A percentile compares a stretch with the other conserved stretches of the same genome.
These are phyloP conservation scores for Origma solitaria DNA, from an alignment of 2,113 vertebrate genomes.

Conservation along the genomic window DNA sequence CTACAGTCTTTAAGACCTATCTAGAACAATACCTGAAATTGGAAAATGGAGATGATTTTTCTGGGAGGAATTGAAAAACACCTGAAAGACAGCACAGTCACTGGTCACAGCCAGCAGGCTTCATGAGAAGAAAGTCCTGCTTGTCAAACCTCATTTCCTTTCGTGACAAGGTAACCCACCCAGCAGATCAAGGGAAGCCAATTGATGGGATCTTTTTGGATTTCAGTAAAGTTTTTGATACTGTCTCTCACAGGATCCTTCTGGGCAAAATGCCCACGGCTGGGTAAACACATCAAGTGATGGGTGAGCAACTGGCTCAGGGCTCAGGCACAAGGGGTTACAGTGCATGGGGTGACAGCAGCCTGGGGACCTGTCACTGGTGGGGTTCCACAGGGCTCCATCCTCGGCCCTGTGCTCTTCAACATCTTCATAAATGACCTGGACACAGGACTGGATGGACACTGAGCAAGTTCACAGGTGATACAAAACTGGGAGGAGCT, in stretches of 20 bases:
- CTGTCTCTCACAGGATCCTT: not conserved
- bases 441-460: too few relatives aligned
- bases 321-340: not conserved
- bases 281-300: too few relatives aligned
- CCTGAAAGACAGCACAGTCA: not conserved
- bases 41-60: not conserved
- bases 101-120: not conserved
- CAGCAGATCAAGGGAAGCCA: not conserved
- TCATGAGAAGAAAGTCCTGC: not conserved
- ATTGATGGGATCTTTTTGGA: too few relatives aligned
- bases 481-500: not conserved
- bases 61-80: not conserved
- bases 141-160: not conserved
- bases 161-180: not conserved
- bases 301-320: not conserved
- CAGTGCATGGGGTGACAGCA: not conserved
- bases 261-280: not conserved
- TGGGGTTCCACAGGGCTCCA: not conserved
- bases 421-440: too few relatives aligned
- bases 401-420: not conserved
- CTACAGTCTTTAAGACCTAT: not conserved
- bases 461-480: too few relatives aligned
- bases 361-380: not conserved
- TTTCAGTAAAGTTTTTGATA: fast-evolving
- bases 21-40: not conserved